phyloP scores from a whole-genome alignment of 2,797 vertebrate species.

The Mormyrops attenuatus region DNA sequence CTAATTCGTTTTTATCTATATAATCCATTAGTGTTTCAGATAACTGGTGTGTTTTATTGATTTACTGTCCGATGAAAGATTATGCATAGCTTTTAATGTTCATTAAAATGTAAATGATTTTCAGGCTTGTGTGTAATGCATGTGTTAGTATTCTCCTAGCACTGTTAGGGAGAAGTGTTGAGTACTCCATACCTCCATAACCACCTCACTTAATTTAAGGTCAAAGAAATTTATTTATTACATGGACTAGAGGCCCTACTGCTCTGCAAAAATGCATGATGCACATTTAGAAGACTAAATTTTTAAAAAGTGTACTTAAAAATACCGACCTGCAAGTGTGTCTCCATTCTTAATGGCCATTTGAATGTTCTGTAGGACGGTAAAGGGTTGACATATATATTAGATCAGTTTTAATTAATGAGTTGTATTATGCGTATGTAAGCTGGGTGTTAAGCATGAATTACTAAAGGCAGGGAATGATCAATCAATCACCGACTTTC shows the following conservation, averaged over 20 bases:
- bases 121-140: neutral
- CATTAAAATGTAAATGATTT: neutral
- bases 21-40: neutral
- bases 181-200: neutral
- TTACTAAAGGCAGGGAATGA: neutral
- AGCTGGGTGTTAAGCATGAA: neutral
- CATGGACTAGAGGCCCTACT: neutral
- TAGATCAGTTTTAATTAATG: neutral
- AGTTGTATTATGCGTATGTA: neutral
- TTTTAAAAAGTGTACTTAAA: neutral
- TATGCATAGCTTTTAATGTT: neutral
- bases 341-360: slow-evolving; percentile 14
- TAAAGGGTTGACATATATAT: neutral
- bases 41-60: neutral
- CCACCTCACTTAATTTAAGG: neutral
- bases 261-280: neutral
- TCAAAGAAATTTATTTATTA: neutral
- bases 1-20: neutral
- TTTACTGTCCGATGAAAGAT: neutral
- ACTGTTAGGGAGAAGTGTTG: neutral
- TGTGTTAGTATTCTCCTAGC: neutral
- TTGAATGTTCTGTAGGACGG: slow-evolving; percentile 5
- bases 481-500: neutral
- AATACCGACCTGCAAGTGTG: neutral
- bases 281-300: neutral